Evolutionary conservation across 53 echinoderm and acorn worm species (phyloP).

Genomic region (Pentamera pediparva): DNA sequence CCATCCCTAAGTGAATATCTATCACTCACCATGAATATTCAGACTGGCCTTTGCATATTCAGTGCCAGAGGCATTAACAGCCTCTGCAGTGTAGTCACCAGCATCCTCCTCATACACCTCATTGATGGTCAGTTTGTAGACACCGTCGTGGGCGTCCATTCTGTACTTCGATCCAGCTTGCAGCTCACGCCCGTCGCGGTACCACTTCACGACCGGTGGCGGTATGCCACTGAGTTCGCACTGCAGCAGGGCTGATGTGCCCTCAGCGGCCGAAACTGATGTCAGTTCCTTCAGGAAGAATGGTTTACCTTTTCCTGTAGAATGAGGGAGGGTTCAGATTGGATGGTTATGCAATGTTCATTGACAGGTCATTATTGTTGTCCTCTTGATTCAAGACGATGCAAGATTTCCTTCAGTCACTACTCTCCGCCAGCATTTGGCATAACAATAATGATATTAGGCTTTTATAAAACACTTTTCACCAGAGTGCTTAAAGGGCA

Average conservation of each 20-base stretch:
- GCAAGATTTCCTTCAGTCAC: not conserved
- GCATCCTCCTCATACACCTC: constrained; percentile 90
- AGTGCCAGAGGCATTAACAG: constrained; percentile 69
- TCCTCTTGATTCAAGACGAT: not conserved
- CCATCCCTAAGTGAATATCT: not conserved
- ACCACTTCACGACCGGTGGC: constrained; percentile 79
- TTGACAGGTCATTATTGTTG: no score
- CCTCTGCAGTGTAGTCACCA: constrained; percentile 78
- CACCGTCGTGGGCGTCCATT: constrained; percentile 52
- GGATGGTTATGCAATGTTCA: no score
- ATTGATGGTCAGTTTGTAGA: constrained; percentile 75
- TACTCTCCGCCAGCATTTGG: no score
- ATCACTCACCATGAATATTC: constrained; percentile 64
- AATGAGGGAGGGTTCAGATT: not conserved
- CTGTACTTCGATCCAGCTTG: constrained; percentile 73
- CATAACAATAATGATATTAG: no score
- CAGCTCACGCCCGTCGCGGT: constrained; percentile 82
- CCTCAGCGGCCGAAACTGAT: constrained; percentile 56
- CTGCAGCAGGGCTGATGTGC: constrained; percentile 58
- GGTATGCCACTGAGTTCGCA: constrained; percentile 90
- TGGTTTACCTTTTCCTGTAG: constrained; percentile 65
- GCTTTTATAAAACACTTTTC: no score
- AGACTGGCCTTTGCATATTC: constrained; percentile 54
- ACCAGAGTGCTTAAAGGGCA: no score
- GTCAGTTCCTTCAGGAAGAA: constrained; percentile 56